These are phyloP conservation scores for Capreolus pygargus DNA, from an alignment of 2,113 vertebrate species.

Conservation along the genomic window DNA sequence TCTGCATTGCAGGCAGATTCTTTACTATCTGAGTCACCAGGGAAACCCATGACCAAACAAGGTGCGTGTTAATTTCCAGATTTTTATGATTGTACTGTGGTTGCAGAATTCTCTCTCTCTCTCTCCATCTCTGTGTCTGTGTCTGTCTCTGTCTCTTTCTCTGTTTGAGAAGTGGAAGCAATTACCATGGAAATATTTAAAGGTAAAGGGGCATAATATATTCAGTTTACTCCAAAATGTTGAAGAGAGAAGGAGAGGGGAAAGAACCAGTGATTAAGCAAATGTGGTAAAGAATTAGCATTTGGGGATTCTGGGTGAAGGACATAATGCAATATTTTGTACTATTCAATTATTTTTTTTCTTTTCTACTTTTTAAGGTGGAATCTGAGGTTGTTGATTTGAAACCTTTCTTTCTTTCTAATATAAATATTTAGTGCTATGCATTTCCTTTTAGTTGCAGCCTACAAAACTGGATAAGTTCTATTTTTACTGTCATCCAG, in stretches of 20 bases:
- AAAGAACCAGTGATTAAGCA: not conserved
- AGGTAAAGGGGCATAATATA: not conserved
- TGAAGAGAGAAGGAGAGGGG: not conserved
- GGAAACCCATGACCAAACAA: not conserved
- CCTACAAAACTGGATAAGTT: not conserved
- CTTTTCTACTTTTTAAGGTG: not conserved
- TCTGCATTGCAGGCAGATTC: not conserved
- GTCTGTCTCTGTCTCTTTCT: not conserved
- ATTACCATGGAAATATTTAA: not conserved
- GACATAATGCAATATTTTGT: not conserved
- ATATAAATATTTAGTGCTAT: not conserved
- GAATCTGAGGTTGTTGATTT: not conserved
- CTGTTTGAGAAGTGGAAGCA: not conserved
- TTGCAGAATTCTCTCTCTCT: not conserved
- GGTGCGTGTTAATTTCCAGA: not conserved
- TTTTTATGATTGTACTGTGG: not conserved
- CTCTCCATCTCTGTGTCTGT: rapidly evolving
- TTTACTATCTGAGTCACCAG: not conserved
- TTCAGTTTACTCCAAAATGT: not conserved
- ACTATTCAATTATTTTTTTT: not conserved
- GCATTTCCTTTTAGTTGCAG: not conserved
- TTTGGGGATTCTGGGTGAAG: not conserved
- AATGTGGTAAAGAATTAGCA: not conserved
- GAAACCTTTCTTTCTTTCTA: not conserved
- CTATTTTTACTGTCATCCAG: not conserved